Evolutionary conservation across 1,140 invertebrate species (phyloP).

Genomic region (Reticulitermes speratus): DNA sequence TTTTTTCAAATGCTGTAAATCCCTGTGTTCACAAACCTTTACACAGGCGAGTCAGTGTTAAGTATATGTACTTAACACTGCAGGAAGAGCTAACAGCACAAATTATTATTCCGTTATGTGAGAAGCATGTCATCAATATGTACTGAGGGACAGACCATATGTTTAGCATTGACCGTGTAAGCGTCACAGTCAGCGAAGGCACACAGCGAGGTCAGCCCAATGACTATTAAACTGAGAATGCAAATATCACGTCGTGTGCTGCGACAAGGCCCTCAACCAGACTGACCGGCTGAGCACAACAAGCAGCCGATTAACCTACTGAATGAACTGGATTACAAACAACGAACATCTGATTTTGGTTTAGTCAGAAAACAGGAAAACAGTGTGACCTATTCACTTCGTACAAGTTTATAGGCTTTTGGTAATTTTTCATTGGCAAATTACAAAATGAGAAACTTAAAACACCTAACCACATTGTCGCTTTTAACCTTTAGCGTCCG

Average conservation of each 20-base stretch:
- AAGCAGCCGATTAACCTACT: not conserved
- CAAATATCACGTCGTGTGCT: not conserved
- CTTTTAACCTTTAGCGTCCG: no score
- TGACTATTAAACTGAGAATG: not conserved
- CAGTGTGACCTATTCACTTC: no score
- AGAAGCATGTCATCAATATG: not conserved
- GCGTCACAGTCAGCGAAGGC: not conserved
- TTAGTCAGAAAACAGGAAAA: not conserved
- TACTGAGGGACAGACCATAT: no score
- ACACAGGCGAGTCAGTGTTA: not conserved
- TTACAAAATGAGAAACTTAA: no score
- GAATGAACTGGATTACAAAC: not conserved
- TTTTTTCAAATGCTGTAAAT: not conserved
- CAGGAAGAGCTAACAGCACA: not conserved
- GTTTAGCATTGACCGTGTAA: not conserved
- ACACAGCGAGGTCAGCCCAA: not conserved
- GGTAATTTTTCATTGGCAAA: no score
- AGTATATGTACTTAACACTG: not conserved
- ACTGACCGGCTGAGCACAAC: not conserved
- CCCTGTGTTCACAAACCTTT: not conserved
- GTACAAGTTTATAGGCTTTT: no score
- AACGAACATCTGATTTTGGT: not conserved
- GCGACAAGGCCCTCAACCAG: not conserved
- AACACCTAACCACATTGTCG: no score
- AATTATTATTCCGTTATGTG: not conserved